Evolutionary conservation across 2,113 vertebrate species (phyloP).

Genomic region (Anseranas semipalmata): DNA sequence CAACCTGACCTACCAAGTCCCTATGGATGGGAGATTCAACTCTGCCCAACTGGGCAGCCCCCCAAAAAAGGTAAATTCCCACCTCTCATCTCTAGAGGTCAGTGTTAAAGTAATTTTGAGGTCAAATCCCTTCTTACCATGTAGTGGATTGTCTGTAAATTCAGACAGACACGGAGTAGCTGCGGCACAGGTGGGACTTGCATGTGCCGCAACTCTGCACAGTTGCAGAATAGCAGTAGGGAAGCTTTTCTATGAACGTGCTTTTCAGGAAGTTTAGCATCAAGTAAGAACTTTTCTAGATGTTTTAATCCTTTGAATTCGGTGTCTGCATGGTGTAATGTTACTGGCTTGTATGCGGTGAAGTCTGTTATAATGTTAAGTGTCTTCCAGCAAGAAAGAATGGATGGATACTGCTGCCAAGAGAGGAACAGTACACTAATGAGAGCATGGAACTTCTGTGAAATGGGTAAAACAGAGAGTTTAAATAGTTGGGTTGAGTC

Average conservation of each 20-base stretch:
- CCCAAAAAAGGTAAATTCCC: neutral
- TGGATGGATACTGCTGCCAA: neutral
- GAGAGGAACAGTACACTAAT: neutral
- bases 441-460: neutral
- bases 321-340: neutral
- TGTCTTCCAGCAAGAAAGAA: neutral
- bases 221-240: neutral
- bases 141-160: neutral
- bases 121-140: neutral
- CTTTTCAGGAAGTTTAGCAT: neutral
- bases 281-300: neutral
- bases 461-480: neutral
- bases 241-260: neutral
- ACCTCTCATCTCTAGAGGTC: slow-evolving; percentile 23
- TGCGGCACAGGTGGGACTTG: neutral
- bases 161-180: neutral
- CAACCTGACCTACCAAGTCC: neutral
- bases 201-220: neutral
- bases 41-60: neutral
- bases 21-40: neutral
- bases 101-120: slow-evolving; percentile 16
- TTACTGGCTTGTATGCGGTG: neutral
- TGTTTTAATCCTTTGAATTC: neutral
- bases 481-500: neutral
- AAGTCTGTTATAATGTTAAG: neutral